Conservation (phyloP, 2,888 invertebrate species). For the Phalangium opilio region DNA sequence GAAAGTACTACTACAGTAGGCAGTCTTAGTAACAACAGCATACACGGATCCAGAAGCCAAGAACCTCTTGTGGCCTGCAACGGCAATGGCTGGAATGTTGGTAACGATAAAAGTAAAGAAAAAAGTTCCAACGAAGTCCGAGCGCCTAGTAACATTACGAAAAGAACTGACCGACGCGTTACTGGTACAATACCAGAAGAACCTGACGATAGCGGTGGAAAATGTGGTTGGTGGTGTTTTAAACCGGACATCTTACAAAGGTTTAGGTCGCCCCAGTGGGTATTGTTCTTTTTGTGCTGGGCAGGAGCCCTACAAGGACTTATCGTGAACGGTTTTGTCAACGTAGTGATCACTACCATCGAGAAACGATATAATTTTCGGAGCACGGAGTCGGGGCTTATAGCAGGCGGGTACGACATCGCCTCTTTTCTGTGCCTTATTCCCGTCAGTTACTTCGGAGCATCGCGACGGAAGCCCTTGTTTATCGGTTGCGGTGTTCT, state of each 20-base stretch:
- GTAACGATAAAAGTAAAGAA: neutral
- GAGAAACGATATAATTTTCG: constrained; percentile 64
- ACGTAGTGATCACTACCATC: constrained; percentile 75
- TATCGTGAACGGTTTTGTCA: constrained; percentile 73
- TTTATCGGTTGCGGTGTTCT: constrained; percentile 59
- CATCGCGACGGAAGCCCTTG: constrained; percentile 35
- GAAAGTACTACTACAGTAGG: too few relatives aligned
- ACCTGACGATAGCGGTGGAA: constrained; percentile 26
- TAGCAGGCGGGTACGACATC: constrained; percentile 72
- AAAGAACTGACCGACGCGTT: neutral
- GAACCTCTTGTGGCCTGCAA: constrained; percentile 11
- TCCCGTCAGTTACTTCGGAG: constrained; percentile 72
- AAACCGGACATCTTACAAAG: constrained; percentile 45
- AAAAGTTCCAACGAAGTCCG: neutral
- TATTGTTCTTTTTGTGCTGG: constrained; percentile 64
- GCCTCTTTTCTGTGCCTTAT: constrained; percentile 66
- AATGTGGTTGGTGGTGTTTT: constrained; percentile 51
- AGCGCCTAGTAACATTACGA: neutral
- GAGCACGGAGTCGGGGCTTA: constrained; percentile 64
- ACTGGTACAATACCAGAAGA: constrained; percentile 4
- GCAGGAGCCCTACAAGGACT: constrained; percentile 67
- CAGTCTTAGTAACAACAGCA: neutral
- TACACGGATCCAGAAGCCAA: constrained; percentile 16
- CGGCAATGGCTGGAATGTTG: neutral
- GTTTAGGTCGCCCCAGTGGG: constrained; percentile 59